phyloP scores from a whole-genome alignment of 2,797 vertebrate genomes.

The Anabacerthia variegaticeps region DNA sequence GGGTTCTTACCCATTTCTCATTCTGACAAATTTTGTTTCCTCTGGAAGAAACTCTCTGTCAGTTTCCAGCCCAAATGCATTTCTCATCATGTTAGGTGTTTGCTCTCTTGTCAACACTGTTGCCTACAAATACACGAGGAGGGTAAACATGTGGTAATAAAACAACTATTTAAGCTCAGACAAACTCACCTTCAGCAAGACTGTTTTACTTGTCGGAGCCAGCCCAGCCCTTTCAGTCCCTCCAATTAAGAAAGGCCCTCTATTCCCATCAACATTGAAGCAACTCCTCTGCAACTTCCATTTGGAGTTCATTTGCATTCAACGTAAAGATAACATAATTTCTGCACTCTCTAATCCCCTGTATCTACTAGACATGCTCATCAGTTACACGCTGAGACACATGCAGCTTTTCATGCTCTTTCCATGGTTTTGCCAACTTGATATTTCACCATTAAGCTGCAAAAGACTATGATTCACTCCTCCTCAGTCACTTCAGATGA shows the following conservation, averaged over 20 bases:
- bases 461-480: background rate
- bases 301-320: background rate
- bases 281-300: background rate
- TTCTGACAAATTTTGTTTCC: background rate
- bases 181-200: background rate
- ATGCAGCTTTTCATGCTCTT: background rate
- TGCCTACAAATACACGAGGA: background rate
- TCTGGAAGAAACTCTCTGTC: background rate
- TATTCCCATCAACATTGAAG: fast-evolving
- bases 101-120: background rate
- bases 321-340: background rate
- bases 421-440: background rate
- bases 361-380: background rate
- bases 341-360: background rate
- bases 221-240: background rate
- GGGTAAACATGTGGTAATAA: background rate
- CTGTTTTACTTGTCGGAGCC: background rate
- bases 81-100: background rate
- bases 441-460: background rate
- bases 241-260: background rate
- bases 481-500: background rate
- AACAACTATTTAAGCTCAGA: background rate
- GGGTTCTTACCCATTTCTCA: background rate
- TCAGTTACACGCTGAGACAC: background rate
- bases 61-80: background rate